phyloP scores from a whole-genome alignment of 2,797 vertebrate species.

The Lophius americanus region DNA sequence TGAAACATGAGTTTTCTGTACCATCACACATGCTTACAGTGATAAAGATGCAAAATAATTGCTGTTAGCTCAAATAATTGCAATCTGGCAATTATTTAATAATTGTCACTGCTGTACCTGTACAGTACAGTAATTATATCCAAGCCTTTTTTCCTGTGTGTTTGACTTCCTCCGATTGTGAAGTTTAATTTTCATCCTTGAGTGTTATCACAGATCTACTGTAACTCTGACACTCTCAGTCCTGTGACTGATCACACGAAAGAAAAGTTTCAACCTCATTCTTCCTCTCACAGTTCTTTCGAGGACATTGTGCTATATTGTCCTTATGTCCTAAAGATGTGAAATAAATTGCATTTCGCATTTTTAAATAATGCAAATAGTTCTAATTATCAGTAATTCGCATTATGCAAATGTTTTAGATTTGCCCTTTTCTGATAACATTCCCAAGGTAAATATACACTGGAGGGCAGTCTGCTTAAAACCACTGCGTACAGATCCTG shows the following conservation, averaged over 20 bases:
- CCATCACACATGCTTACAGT: too few relatives aligned
- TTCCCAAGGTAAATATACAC: not conserved
- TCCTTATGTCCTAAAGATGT: constrained; percentile 38
- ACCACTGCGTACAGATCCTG: not conserved
- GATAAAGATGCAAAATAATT: too few relatives aligned
- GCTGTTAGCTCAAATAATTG: too few relatives aligned
- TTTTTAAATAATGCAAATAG: too few relatives aligned
- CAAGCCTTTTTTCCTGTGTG: not conserved
- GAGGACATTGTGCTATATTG: constrained; percentile 40
- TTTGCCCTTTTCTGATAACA: not conserved
- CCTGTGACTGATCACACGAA: constrained; percentile 40
- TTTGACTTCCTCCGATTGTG: constrained; percentile 40
- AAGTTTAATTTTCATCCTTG: constrained; percentile 66
- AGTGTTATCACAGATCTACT: constrained; percentile 83
- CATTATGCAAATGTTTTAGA: not conserved
- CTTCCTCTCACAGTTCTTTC: constrained; percentile 54
- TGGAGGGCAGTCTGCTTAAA: not conserved
- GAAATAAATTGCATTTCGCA: constrained; percentile 74
- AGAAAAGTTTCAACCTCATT: constrained; percentile 32
- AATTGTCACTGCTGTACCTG: not conserved
- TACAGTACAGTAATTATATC: not conserved
- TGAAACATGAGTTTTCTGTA: too few relatives aligned
- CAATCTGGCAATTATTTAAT: too few relatives aligned
- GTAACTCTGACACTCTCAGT: constrained; percentile 72
- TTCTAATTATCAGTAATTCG: not conserved